Evolutionary conservation across 2,888 invertebrate genomes (phyloP), one percentile per base, ranked within the genome.

Genomic region (Dynastes tityus): DNA sequence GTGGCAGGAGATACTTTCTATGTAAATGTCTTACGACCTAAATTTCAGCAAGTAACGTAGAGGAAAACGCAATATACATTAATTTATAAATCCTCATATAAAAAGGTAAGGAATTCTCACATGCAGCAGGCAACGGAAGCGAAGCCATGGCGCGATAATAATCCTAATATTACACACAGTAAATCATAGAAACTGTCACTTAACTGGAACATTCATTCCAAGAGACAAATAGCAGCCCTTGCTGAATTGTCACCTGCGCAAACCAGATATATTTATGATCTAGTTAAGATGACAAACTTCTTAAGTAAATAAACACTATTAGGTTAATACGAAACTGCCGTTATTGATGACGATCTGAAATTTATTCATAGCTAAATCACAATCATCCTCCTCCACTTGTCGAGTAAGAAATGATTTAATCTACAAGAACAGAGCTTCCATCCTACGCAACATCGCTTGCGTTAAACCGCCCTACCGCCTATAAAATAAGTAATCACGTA

Each of bases 151-250:
- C 45, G 11, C 55, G 58, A 76, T 76, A 76, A 68, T 67, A 76
- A 76, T 67, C 67, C 76, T 58, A 67, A 76, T 76, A 67, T 67
- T 76, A 65, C 67, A 67, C 55, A 37, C 76, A 11, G 76, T 76
- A 76, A 76, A 76, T 76, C 76, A 76, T 55, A 45, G n/a, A 29
- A 58, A 45, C 64, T 76, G 76, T 76, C 76, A 76, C 76, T 55
- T 76, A 58, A 58, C 64, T 22, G 29, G 67, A 55, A 55, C 67
- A 76, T 76, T 40, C 76, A 67, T 76, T 68, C 45, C 6, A 53
- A 55, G 58, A 67, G 76, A 76, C 76, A 76, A 76, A 76, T 68
- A 55, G 67, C 9, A 58, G 67, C 9, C 67, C n/a, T 11, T 40
- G 63, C 45, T 74, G 45, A 45, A 40, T 45, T 58, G 73, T 61